phyloP scores from a whole-genome alignment of 2,888 invertebrate genomes.

The Gandaritis pyraliata region DNA sequence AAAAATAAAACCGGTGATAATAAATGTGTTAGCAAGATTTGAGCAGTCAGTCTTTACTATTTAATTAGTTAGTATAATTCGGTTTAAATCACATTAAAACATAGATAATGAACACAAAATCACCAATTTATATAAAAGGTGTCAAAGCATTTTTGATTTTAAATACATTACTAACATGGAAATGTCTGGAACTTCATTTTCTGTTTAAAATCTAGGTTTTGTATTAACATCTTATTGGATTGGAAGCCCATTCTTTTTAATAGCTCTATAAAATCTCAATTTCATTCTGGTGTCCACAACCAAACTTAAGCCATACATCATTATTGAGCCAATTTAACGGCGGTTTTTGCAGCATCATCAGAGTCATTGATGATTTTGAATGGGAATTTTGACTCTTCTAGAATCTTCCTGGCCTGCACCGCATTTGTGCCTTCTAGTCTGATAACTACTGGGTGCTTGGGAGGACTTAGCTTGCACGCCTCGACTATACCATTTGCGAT shows the following conservation, averaged over 20 bases:
- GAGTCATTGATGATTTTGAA: constrained; percentile 93
- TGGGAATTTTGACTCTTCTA: constrained; percentile 92
- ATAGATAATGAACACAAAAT: constrained; percentile 42
- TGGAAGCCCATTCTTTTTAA: constrained; percentile 22
- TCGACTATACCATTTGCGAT: constrained; percentile 98
- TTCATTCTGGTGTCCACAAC: not conserved
- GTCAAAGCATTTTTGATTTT: not conserved
- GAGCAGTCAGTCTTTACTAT: constrained; percentile 48
- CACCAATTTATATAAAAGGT: too few species aligned
- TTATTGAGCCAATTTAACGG: constrained; percentile 84
- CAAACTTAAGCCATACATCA: not conserved
- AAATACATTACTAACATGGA: constrained; percentile 8
- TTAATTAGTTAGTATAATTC: constrained; percentile 39
- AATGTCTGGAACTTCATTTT: constrained; percentile 8
- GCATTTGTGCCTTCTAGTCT: constrained; percentile 98
- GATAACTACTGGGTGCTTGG: constrained; percentile 95
- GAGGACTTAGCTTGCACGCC: constrained; percentile 91
- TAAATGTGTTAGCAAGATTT: constrained; percentile 34
- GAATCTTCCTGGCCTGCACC: constrained; percentile 90
- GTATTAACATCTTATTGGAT: constrained; percentile 15
- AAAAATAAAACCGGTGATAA: constrained; percentile 20
- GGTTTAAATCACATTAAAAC: constrained; percentile 24
- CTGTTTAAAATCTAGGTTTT: constrained; percentile 8
- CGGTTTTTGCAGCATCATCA: constrained; percentile 96
- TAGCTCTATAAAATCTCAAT: constrained; percentile 4